Conservation (phyloP, 2,797 vertebrate species). For the Aeoliscus strigatus region DNA sequence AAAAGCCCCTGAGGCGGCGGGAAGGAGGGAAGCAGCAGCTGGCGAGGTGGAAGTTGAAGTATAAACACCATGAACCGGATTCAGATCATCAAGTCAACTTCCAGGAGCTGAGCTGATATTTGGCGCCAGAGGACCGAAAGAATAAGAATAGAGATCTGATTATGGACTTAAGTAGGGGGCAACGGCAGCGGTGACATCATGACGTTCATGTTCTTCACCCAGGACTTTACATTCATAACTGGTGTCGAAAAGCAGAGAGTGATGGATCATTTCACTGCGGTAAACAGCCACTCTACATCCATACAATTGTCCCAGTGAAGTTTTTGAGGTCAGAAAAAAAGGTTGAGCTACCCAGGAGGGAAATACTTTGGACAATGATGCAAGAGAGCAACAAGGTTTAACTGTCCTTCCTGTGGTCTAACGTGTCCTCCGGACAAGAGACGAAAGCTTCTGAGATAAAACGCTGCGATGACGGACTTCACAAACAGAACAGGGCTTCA, state of each 20-base stretch:
- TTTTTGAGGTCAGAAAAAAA: constrained; percentile 48
- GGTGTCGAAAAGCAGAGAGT: too few relatives aligned
- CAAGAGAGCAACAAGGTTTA: constrained; percentile 50
- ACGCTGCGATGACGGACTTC: constrained; percentile 19
- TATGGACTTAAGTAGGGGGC: constrained; percentile 18
- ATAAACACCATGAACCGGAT: constrained; percentile 38
- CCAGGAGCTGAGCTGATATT: constrained; percentile 14
- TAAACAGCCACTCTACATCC: neutral
- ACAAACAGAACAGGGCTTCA: too few relatives aligned
- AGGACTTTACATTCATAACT: constrained; percentile 2
- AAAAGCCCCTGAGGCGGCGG: constrained; percentile 39
- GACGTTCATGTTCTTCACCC: constrained; percentile 26
- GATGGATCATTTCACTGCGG: too few relatives aligned
- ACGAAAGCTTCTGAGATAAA: constrained; percentile 16
- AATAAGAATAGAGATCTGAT: constrained; percentile 20
- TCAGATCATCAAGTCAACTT: constrained; percentile 37
- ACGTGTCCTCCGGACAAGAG: constrained; percentile 19
- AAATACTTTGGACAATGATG: constrained; percentile 39
- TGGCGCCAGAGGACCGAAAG: constrained; percentile 25
- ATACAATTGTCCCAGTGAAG: constrained; percentile 45
- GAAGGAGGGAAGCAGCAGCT: constrained; percentile 41
- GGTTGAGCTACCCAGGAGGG: constrained; percentile 30
- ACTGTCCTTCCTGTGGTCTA: constrained; percentile 34
- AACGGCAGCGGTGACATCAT: constrained; percentile 20
- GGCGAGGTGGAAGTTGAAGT: constrained; percentile 40